phyloP scores from a whole-genome alignment of 2,797 vertebrate genomes.

The Hipposideros larvatus region DNA sequence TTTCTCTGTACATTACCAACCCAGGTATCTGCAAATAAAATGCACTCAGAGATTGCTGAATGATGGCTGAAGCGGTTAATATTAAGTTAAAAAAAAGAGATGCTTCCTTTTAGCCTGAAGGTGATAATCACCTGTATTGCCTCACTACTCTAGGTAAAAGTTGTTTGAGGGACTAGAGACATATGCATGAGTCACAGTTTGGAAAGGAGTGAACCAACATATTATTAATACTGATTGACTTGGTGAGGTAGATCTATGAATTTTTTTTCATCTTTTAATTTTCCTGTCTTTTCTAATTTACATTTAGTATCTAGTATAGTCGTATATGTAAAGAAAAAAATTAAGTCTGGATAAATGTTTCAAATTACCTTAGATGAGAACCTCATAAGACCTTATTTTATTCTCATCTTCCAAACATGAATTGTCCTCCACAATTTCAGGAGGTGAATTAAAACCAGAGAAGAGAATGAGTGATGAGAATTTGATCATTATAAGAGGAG shows the following conservation, averaged over 20 bases:
- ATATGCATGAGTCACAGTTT: neutral
- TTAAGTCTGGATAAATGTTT: neutral
- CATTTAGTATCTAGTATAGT: neutral
- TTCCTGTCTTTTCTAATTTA: slow-evolving; percentile 27
- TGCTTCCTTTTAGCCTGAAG: neutral
- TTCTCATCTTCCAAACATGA: neutral
- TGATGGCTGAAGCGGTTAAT: neutral
- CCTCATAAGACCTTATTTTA: neutral
- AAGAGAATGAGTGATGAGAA: neutral
- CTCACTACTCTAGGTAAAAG: neutral
- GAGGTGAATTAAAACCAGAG: neutral
- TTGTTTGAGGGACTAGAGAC: neutral
- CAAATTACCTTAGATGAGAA: slow-evolving; percentile 20
- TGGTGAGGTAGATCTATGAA: neutral
- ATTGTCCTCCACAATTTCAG: neutral
- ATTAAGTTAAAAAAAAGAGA: neutral
- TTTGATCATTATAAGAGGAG: neutral
- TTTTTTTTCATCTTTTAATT: neutral
- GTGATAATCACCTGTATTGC: neutral
- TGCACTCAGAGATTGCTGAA: neutral
- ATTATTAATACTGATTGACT: neutral
- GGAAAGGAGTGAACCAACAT: neutral
- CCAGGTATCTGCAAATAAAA: neutral
- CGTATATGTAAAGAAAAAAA: neutral
- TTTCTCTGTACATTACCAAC: neutral